Base-by-base conservation (phyloP, 2,888 invertebrate genomes). In the Leptopterna dolabrata region DNA sequence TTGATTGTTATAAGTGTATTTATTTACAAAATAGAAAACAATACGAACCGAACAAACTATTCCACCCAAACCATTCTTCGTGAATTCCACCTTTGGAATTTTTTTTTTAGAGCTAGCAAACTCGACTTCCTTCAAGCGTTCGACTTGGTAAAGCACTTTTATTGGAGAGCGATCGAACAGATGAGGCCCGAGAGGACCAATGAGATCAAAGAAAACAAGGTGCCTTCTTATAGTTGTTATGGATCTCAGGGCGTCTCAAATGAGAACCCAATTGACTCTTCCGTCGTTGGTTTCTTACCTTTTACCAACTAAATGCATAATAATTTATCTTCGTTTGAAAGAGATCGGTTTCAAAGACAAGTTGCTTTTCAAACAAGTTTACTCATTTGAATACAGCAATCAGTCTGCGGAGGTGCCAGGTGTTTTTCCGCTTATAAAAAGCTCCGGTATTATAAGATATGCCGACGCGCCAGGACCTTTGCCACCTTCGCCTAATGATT, bases 321-420 rank as follows among this genome's bases (percentile, higher is more conserved):
- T 63, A 13, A 63, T 63, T 63, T 63, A 63, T 63, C 63, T 63
- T 24, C 63, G 11, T 63, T 63, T 9, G 63, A 63, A 63, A 24
- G 63, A 24, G n/a, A 63, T 63, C 24, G 63, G 63, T 63, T 63
- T 63, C 63, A 24, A 6, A 63, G 63, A 63, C 63, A 63, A 63
- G 63, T 63, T 63, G 63, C 63, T 63, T 63, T 63, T 63, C 63
- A 63, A 63, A 63, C 63, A 63, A 63, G 63, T 63, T 63, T 63
- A 63, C 63, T 63, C 63, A 63, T 63, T 63, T 63, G 63, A 63
- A 63, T 63, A 63, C 63, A 63, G 63, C 27, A 24, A 24, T 63
- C 63, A 63, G 63, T 63, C 63, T 63, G 24, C 4, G 27, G 51
- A 9, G 6, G 63, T 9, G 24, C 63, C 63, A 63, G 63, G 24